Conservation (phyloP, 2,888 invertebrate genomes). For the Athetis lepigone region DNA sequence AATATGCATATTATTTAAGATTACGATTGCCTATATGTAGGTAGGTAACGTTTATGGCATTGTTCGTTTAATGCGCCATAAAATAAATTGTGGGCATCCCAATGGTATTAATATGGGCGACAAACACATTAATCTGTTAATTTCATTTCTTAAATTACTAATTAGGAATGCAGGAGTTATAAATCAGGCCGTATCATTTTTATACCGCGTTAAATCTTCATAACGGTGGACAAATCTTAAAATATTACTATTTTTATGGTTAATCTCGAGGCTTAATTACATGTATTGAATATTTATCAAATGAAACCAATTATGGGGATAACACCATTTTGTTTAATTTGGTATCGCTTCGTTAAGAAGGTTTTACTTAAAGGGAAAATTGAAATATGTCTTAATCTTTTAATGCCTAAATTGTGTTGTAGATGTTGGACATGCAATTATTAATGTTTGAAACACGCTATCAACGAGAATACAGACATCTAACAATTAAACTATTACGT, state of each 20-base stretch:
- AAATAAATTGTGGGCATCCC: conserved; percentile 45
- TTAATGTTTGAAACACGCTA: neutral
- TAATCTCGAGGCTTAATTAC: conserved; percentile 50
- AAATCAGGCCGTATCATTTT: conserved; percentile 59
- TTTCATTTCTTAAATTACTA: conserved; percentile 56
- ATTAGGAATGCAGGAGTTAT: conserved; percentile 59
- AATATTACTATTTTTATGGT: conserved; percentile 60
- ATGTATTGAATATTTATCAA: conserved; percentile 58
- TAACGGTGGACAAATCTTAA: conserved; percentile 59
- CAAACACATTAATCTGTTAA: conserved; percentile 55
- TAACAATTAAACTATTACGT: no score
- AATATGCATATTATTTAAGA: conserved; percentile 56
- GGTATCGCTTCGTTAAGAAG: neutral
- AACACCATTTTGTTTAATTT: conserved; percentile 28
- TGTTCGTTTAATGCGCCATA: conserved; percentile 47
- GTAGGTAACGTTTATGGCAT: conserved; percentile 36
- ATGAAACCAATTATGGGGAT: conserved; percentile 45
- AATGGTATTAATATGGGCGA: conserved; percentile 52
- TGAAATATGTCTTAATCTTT: conserved; percentile 23
- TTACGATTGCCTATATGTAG: conserved; percentile 36
- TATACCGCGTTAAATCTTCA: conserved; percentile 59
- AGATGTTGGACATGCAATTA: neutral
- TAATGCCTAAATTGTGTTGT: neutral
- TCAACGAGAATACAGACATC: neutral
- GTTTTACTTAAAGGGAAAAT: conserved; percentile 13